Conservation (phyloP, 2,888 invertebrate genomes). For the Caenorhabditis becei region DNA sequence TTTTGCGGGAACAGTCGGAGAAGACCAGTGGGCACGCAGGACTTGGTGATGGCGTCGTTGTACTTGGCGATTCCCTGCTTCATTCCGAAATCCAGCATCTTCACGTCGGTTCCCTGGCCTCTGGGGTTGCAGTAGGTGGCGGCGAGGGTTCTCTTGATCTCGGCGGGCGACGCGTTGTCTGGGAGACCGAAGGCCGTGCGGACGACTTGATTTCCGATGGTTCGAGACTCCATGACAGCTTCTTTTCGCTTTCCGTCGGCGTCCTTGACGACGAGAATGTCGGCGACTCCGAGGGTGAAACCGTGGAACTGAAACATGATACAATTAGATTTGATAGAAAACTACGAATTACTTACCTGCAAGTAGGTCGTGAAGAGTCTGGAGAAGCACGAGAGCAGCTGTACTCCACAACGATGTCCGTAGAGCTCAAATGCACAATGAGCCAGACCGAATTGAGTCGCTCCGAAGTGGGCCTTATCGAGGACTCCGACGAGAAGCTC, state of each 20-base stretch:
- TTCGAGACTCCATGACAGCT: constrained; percentile 77
- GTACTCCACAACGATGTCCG: constrained; percentile 90
- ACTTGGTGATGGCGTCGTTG: constrained; percentile 93
- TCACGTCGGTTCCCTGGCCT: constrained; percentile 84
- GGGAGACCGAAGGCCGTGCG: constrained; percentile 84
- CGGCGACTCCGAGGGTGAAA: constrained; percentile 95
- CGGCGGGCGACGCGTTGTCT: constrained; percentile 84
- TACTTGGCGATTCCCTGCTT: constrained; percentile 89
- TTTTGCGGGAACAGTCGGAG: constrained; percentile 93
- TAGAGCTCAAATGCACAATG: constrained; percentile 97
- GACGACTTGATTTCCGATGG: constrained; percentile 83
- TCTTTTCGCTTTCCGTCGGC: constrained; percentile 87
- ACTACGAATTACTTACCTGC: constrained; percentile 85
- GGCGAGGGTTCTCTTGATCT: constrained; percentile 76
- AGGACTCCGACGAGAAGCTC: constrained; percentile 93
- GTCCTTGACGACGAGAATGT: constrained; percentile 89
- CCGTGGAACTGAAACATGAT: constrained; percentile 85
- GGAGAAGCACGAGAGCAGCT: constrained; percentile 91
- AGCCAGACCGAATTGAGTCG: constrained; percentile 93
- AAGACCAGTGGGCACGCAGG: constrained; percentile 90
- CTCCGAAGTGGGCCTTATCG: constrained; percentile 97
- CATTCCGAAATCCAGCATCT: constrained; percentile 89
- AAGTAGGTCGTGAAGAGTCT: constrained; percentile 93
- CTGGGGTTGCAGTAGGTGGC: constrained; percentile 79
- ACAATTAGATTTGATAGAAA: neutral